Base-by-base conservation (phyloP, 1,140 invertebrate species). In the Manduca sexta region DNA sequence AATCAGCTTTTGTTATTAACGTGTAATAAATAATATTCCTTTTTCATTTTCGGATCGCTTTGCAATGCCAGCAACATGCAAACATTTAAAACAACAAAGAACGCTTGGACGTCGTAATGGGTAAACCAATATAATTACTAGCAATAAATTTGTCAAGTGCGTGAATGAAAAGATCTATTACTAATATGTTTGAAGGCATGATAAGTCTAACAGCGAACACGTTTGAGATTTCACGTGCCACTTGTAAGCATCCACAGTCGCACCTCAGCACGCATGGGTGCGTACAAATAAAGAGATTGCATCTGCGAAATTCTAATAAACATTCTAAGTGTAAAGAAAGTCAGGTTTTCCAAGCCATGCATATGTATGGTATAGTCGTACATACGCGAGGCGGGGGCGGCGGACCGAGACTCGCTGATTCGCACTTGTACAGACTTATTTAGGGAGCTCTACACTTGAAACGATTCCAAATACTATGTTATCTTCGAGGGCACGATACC, bases 241-340 rank as follows among this genome's bases (percentile, higher is more conserved):
- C 21, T 8, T 26, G 21, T n/a, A 26, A 5, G 21, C 21, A 8
- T 3, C 8, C 4, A 8, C 21, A 26, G 21, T n/a, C 41, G 41
- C 31, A 41, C 38, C 49, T 45, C 31, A 35, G 45, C 62, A 72
- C 64, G 74, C 75, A 62, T 63, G 52, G 63, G 55, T 69, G 68
- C 66, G 59, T 64, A 53, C 44, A 51, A 47, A 65, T 60, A 69
- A 65, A 64, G 65, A 69, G 69, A 74, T 75, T 74, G 57, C 49
- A 71, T 77, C 65, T 73, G 68, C 69, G 51, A 73, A 72, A 72
- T 73, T 74, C 55, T 76, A 69, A 72, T 66, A 61, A 64, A 60
- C 68, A 61, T 72, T 73, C 68, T 77, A 68, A 62, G 73, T 74
- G 69, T 69, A 72, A 78, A 77, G 77, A 80, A 83, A 80, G 77